phyloP scores from a whole-genome alignment of 2,113 vertebrate genomes.

The Nansenia antarctica region DNA sequence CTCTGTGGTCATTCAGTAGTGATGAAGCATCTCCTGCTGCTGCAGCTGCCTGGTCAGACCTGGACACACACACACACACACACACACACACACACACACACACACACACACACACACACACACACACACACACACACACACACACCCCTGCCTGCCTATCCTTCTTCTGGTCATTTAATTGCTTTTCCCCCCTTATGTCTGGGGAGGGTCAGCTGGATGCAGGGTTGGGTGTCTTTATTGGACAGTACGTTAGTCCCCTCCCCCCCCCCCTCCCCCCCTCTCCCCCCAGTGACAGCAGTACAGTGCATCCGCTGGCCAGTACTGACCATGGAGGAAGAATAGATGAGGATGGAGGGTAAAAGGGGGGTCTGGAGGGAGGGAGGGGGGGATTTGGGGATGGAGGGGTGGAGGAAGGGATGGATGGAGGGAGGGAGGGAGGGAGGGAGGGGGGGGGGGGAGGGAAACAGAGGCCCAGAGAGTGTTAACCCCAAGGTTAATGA shows the following conservation, averaged over 20 bases:
- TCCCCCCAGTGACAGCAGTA: conserved; percentile 15
- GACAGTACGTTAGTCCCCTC: neutral
- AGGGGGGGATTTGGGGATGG: conserved; percentile 11
- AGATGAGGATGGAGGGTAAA: conserved; percentile 15
- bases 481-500: conserved; percentile 65
- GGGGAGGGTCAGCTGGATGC: neutral
- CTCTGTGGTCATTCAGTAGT: no score
- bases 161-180: neutral
- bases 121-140: conserved; percentile 1
- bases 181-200: neutral
- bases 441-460: conserved; percentile 16
- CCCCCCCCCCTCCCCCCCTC: no score
- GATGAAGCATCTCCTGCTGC: no score
- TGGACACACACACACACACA: neutral
- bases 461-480: conserved; percentile 40
- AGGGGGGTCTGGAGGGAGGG: conserved; percentile 3
- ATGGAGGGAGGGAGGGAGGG: conserved; percentile 7
- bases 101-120: neutral
- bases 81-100: neutral
- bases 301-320: neutral
- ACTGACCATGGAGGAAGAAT: conserved; percentile 10
- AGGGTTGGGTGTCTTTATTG: no score
- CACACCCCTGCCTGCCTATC: neutral
- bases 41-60: no score
- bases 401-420: conserved; percentile 10